phyloP scores from a whole-genome alignment of 2,888 invertebrate species.

The Lasioglossum malachurum region DNA sequence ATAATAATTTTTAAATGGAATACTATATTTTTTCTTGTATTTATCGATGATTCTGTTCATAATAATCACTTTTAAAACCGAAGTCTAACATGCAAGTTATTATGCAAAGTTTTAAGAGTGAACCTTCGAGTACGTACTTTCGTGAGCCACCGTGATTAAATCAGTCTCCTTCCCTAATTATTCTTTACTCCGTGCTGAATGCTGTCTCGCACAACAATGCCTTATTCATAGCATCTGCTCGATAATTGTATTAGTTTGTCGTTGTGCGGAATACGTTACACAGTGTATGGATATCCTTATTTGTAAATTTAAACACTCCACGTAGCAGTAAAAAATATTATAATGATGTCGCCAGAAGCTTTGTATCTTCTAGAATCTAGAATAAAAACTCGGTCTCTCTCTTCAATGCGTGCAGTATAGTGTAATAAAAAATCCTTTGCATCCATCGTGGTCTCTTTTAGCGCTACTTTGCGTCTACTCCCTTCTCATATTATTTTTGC shows the following conservation, averaged over 20 bases:
- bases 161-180: neutral
- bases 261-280: neutral
- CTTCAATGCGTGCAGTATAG: neutral
- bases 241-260: neutral
- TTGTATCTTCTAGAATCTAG: neutral
- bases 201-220: neutral
- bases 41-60: neutral
- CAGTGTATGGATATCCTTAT: neutral
- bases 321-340: neutral
- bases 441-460: neutral
- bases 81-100: neutral
- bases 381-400: neutral
- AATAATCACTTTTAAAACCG: neutral
- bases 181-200: neutral
- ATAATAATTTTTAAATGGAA: no score
- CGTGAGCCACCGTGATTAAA: neutral
- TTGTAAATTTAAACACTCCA: neutral
- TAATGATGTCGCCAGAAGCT: neutral
- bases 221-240: neutral
- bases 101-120: neutral
- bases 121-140: neutral
- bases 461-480: neutral
- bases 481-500: neutral
- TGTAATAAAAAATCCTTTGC: neutral
- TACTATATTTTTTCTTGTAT: neutral